These are phyloP conservation scores for Rhombomys opimus DNA, from an alignment of 2,113 vertebrate species.

Conservation along the genomic window DNA sequence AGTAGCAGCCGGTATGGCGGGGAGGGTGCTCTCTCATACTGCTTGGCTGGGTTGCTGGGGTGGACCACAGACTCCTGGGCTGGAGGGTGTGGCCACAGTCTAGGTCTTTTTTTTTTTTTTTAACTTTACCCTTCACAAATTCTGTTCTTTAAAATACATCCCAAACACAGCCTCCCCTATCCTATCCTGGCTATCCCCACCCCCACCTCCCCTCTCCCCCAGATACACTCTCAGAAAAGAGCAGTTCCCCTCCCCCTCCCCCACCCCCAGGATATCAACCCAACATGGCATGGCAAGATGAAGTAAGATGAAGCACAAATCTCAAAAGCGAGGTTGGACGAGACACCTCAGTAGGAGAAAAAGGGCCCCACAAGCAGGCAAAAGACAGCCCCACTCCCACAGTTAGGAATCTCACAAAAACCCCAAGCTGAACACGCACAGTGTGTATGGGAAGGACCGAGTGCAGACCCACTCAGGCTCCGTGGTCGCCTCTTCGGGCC, in stretches of 20 bases:
- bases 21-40: too few relatives aligned
- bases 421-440: background rate
- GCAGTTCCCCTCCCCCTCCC: background rate
- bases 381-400: background rate
- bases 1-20: background rate
- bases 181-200: background rate
- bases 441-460: background rate
- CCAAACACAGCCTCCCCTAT: background rate
- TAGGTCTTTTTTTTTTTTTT: background rate
- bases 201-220: too few relatives aligned
- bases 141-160: background rate
- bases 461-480: background rate
- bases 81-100: background rate
- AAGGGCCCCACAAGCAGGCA: background rate
- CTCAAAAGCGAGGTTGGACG: background rate
- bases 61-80: background rate
- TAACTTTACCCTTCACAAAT: background rate
- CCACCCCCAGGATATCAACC: background rate
- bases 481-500: background rate
- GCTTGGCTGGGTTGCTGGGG: background rate
- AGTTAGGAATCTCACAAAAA: background rate
- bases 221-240: background rate
- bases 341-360: background rate
- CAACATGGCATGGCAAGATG: background rate
- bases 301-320: background rate